These are phyloP conservation scores for Phenganax stokvisi DNA, from an alignment of 92 coral and sea anemone genomes.

Conservation along the genomic window DNA sequence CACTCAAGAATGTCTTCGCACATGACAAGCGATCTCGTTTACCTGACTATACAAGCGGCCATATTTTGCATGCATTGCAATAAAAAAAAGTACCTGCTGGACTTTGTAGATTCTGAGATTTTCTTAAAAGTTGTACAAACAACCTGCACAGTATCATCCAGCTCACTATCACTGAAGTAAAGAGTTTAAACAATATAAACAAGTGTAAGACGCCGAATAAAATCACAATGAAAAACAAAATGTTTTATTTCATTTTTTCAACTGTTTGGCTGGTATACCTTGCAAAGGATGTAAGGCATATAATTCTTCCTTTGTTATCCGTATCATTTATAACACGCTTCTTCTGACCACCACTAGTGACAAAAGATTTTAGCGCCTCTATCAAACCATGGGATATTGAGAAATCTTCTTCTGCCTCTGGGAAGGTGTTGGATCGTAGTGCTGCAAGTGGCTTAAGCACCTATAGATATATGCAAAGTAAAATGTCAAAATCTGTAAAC, in stretches of 20 bases:
- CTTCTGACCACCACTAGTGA: conserved; percentile 56
- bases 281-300: conserved; percentile 73
- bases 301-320: conserved; percentile 62
- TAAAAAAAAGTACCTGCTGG: conserved; percentile 28
- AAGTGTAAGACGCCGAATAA: background rate
- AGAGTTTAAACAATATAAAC: background rate
- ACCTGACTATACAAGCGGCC: background rate
- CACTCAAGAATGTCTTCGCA: background rate
- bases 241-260: background rate
- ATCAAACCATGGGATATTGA: conserved; percentile 67
- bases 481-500: background rate
- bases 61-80: background rate
- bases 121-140: conserved; percentile 21
- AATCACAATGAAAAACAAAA: background rate
- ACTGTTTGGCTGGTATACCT: conserved; percentile 40
- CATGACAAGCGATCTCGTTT: background rate
- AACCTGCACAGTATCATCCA: conserved; percentile 21
- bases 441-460: conserved; percentile 78
- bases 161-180: conserved; percentile 19
- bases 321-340: conserved; percentile 50
- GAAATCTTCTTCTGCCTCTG: conserved; percentile 65
- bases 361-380: conserved; percentile 73
- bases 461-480: conserved; percentile 38
- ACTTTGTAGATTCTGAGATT: conserved; percentile 27
- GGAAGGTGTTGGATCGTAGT: conserved; percentile 62